These are phyloP conservation scores for Cephonodes hylas DNA, from an alignment of 2,888 invertebrate species.

Conservation along the genomic window DNA sequence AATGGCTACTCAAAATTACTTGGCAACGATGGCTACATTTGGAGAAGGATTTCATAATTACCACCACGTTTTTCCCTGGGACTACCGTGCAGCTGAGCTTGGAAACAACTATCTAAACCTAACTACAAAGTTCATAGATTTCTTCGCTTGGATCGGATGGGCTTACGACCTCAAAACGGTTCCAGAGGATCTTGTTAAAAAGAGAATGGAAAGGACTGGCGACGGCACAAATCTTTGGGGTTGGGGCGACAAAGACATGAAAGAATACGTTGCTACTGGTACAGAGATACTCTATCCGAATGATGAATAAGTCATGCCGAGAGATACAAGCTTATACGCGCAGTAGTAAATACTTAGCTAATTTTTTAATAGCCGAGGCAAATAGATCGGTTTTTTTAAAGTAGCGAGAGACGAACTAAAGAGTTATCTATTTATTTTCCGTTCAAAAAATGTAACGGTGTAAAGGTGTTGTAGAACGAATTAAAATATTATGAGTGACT, in stretches of 20 bases:
- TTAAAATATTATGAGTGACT: background rate
- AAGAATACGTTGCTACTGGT: conserved; percentile 16
- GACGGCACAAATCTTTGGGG: conserved; percentile 47
- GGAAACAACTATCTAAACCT: conserved; percentile 48
- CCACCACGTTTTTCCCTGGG: conserved; percentile 55
- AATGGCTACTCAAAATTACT: conserved; percentile 36
- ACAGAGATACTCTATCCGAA: conserved; percentile 11
- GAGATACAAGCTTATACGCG: too few species aligned
- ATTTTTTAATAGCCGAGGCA: too few species aligned
- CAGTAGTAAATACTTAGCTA: too few species aligned
- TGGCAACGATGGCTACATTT: conserved; percentile 31
- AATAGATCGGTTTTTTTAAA: too few species aligned
- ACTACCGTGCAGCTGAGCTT: conserved; percentile 52
- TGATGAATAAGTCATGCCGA: background rate
- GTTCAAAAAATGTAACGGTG: too few species aligned
- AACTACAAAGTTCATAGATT: conserved; percentile 48
- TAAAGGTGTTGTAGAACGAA: background rate
- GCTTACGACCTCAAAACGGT: conserved; percentile 52
- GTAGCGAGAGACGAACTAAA: too few species aligned
- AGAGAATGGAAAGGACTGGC: conserved; percentile 40
- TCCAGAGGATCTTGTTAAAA: conserved; percentile 32
- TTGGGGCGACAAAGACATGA: conserved; percentile 22
- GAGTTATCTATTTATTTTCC: too few species aligned
- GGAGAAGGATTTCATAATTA: conserved; percentile 62
- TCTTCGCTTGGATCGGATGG: conserved; percentile 53